Conservation (phyloP, 2,888 invertebrate genomes). For the Enchytraeus crypticus region DNA sequence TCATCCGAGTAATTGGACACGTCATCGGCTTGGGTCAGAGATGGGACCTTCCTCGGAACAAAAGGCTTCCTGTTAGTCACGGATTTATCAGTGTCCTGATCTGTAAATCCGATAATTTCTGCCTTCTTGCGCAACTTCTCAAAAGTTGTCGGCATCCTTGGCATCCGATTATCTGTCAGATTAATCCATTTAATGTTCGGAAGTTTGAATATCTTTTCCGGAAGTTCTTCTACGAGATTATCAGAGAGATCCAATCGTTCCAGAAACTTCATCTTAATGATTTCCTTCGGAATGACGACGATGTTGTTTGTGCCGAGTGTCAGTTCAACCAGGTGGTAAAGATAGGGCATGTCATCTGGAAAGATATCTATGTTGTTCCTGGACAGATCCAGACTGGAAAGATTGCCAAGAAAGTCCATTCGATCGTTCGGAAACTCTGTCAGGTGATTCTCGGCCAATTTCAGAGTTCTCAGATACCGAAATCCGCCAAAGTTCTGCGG, state of each 20-base stretch:
- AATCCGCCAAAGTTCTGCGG: slow-evolving; percentile 36
- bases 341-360: slow-evolving; percentile 42
- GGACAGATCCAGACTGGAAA: slow-evolving; percentile 63
- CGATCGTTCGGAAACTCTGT: slow-evolving; percentile 40
- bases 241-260: slow-evolving; percentile 69
- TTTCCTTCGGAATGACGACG: slow-evolving; percentile 35
- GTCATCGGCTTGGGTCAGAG: too few species aligned
- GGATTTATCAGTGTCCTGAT: not conserved
- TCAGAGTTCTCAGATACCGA: slow-evolving; percentile 29
- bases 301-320: slow-evolving; percentile 38
- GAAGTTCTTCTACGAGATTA: slow-evolving; percentile 61
- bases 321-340: slow-evolving; percentile 34
- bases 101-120: slow-evolving; percentile 20
- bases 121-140: slow-evolving; percentile 38
- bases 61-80: not conserved
- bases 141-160: slow-evolving; percentile 40
- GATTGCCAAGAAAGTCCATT: slow-evolving; percentile 72
- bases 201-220: slow-evolving; percentile 43
- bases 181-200: slow-evolving; percentile 37
- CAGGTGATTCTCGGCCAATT: slow-evolving; percentile 37
- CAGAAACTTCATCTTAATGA: slow-evolving; percentile 52
- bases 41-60: too few species aligned
- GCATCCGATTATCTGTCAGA: slow-evolving; percentile 42
- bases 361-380: slow-evolving; percentile 70
- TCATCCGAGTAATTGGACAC: too few species aligned